Percentiles rank a stretch among this genome's conserved stretches.
These are phyloP conservation scores for Propithecus coquereli DNA, from an alignment of 2,113 vertebrate genomes.

Conservation along the genomic window DNA sequence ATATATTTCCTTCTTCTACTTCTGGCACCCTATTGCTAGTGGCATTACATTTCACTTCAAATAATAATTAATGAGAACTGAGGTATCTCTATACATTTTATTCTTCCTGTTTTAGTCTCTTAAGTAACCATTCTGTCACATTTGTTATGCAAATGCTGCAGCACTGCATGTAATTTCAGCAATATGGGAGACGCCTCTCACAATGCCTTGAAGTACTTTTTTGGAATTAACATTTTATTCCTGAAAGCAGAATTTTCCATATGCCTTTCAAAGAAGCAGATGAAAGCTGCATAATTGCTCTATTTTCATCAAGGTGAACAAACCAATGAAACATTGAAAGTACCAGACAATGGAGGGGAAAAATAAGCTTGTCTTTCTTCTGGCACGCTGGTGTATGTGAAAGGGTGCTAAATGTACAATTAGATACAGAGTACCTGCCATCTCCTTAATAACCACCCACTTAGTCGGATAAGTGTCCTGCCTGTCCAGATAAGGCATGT, in stretches of 20 bases:
- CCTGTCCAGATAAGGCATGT: constrained; percentile 63
- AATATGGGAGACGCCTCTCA: constrained; percentile 77
- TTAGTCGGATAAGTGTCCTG: constrained; percentile 43
- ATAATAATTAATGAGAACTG: constrained; percentile 82
- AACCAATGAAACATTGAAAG: constrained; percentile 74
- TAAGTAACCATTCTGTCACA: constrained; percentile 83
- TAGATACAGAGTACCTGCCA: constrained; percentile 58
- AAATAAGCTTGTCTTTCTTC: constrained; percentile 60
- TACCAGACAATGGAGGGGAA: constrained; percentile 35
- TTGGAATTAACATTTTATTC: constrained; percentile 72
- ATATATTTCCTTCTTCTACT: constrained; percentile 76
- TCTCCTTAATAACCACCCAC: constrained; percentile 64
- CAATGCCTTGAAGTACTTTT: constrained; percentile 78
- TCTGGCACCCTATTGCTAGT: constrained; percentile 77
- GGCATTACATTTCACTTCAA: constrained; percentile 77
- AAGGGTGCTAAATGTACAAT: constrained; percentile 56
- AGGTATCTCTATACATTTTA: constrained; percentile 80
- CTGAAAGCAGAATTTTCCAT: constrained; percentile 73
- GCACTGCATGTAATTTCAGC: constrained; percentile 77
- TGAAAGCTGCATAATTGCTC: constrained; percentile 75
- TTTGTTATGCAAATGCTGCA: constrained; percentile 83
- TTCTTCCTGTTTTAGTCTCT: constrained; percentile 81
- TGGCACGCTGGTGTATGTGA: constrained; percentile 43
- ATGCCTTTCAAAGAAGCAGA: constrained; percentile 73
- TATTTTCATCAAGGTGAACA: constrained; percentile 75